A percentile compares a stretch with the other conserved stretches of the same genome.
phyloP scores from a whole-genome alignment of 2,888 invertebrate genomes.

The Leptopilina myrica region DNA sequence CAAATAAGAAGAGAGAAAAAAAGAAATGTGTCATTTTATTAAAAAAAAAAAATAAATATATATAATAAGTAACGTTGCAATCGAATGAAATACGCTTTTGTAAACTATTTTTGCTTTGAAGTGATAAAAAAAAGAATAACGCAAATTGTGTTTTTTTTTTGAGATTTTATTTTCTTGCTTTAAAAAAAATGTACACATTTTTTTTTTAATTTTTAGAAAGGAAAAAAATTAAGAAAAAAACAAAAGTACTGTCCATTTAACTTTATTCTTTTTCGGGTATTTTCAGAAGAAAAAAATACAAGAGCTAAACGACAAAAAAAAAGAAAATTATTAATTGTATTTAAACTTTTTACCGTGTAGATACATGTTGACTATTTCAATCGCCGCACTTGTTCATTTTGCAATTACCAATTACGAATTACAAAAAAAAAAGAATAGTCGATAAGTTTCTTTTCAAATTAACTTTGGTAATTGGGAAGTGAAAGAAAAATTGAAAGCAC shows the following conservation, averaged over 20 bases:
- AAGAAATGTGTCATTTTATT: slow-evolving; percentile 21
- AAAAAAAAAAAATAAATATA: not conserved
- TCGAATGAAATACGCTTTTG: slow-evolving; percentile 28
- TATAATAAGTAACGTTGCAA: not conserved
- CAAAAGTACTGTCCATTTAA: slow-evolving; percentile 5
- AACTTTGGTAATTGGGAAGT: slow-evolving; percentile 25
- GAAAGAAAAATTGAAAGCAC: not conserved
- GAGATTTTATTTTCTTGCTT: slow-evolving; percentile 27
- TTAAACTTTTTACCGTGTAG: slow-evolving; percentile 29
- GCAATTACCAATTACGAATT: slow-evolving; percentile 24
- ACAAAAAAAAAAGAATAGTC: not conserved
- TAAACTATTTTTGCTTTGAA: slow-evolving; percentile 31
- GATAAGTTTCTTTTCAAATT: not conserved
- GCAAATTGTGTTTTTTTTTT: slow-evolving; percentile 17
- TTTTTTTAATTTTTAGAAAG: not conserved
- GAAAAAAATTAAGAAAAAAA: not conserved
- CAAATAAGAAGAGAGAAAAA: not conserved
- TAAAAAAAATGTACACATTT: slow-evolving; percentile 10
- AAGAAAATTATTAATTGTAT: slow-evolving; percentile 2
- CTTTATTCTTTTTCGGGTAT: not conserved
- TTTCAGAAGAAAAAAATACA: slow-evolving; percentile 9
- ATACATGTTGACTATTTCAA: slow-evolving; percentile 14
- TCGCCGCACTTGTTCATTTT: slow-evolving; percentile 13
- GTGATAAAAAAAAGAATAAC: not conserved
- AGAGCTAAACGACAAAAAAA: slow-evolving; percentile 11